Evolutionary conservation across 1,140 invertebrate species (phyloP).

Genomic region (Campoletis sonorensis): DNA sequence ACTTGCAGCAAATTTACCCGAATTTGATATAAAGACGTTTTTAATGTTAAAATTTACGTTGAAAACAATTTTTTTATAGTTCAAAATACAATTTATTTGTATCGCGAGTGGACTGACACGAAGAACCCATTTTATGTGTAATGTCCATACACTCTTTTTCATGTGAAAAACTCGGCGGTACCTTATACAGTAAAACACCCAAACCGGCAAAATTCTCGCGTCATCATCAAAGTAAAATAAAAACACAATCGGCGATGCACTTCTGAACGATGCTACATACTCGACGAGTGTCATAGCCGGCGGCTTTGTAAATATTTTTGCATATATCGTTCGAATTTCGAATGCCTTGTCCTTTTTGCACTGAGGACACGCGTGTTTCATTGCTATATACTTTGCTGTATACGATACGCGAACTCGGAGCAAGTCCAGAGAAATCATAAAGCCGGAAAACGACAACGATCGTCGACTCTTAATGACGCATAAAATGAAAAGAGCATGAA

Average conservation of each 20-base stretch:
- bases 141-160: too few relatives aligned
- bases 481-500: conserved; percentile 30
- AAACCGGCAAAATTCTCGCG: background rate
- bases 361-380: background rate
- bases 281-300: conserved; percentile 20
- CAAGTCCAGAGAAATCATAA: conserved; percentile 47
- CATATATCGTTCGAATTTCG: conserved; percentile 21
- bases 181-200: too few relatives aligned
- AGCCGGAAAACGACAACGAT: conserved; percentile 53
- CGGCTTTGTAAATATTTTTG: conserved; percentile 23
- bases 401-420: background rate
- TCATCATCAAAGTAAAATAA: background rate
- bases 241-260: background rate
- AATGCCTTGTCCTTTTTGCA: conserved; percentile 22
- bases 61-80: too few relatives aligned
- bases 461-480: conserved; percentile 48
- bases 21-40: too few relatives aligned
- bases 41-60: too few relatives aligned
- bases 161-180: too few relatives aligned
- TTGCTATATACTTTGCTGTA: too few relatives aligned
- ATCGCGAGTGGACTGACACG: too few relatives aligned
- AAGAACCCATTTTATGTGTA: too few relatives aligned
- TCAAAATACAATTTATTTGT: too few relatives aligned
- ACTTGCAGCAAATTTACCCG: too few relatives aligned
- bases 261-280: background rate